Evolutionary conservation across 2,797 vertebrate species (phyloP), one percentile per base, ranked within the genome.

Genomic region (Sitta carolinensis): DNA sequence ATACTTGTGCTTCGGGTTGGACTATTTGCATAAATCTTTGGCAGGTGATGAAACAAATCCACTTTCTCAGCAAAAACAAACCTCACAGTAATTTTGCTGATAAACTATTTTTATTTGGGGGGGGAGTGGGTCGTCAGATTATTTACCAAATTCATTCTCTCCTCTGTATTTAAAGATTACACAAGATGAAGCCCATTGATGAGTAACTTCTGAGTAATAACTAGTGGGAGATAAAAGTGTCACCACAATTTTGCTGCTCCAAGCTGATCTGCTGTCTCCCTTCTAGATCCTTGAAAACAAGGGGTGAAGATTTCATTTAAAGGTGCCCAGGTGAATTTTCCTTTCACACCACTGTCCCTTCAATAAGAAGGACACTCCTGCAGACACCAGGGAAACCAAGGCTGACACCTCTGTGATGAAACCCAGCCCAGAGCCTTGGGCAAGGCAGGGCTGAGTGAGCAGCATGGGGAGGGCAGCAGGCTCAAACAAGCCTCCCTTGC

Each of bases 1-100:
- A 86, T 55, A 84, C 87, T 52, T 77, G 93, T 86, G 89, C 87
- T 96, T 90, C 51, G 1, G 52, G 85, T 95, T 94, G 85, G 36
- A 64, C 20, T 22, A 94, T 94, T 95, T 96, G 94, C 95, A 97
- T 94, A 93, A 93, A 91, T 58, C 51, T 84, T 84, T 97, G 96
- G 95, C 92, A 90, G 61, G 63, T 70, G 85, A 96, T 95, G 67
- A 96, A 96, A 96, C 74, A 91, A 89, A 92, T 55, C 50, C 47
- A 64, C 84, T 82, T 90, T 96, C 94, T 94, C 83, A 88, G 82
- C 34, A 40, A 91, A 95, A 93, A 90, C 89, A 95, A 95, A 52
- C 87, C 86, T 84, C 64, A 61, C 9, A 18, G 77, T 86, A 82
- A 90, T 93, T 91, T 64, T 82, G 63, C 89, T 80, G 93, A 96